Evolutionary conservation across 2,113 vertebrate genomes (phyloP), one percentile per base, ranked within the genome.

Genomic region (Tachuris rubrigastra): DNA sequence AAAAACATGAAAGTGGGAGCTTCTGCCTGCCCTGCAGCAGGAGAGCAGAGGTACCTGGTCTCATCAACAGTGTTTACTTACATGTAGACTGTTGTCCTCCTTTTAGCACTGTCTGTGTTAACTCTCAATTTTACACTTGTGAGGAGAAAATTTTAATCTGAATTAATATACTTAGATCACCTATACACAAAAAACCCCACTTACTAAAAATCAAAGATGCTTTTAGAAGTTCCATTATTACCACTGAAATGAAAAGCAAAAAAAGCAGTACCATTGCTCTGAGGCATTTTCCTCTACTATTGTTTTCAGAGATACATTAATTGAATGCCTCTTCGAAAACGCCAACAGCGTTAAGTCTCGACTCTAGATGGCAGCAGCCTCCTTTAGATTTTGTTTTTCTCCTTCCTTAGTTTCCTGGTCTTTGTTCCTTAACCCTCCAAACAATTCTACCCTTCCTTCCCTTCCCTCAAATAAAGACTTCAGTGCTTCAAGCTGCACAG

Each of bases 301-400:
- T 90, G 67, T 84, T 86, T 92, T 47, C 67, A 72, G 19, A 78
- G 5, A 53, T 1, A 42, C 13, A 24, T 55, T 72, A 84, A 71
- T 17, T 46, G 6, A 90, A 77, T 16, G 22, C 7, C 55, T 39
- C 11, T 47, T 49, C 30, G 33, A 55, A 74, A 73, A 65, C 2
- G 8, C 18, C 68, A 55, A 60, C 82, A 55, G 55, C 0, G 5
- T 42, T 25, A 69, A 31, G 24, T 78, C 92, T 79, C 0, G 44
- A 92, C 98, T 97, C 93, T 98, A 98, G 98, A 89, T 98, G 98
- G 98, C 98, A 97, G 96, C 96, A 98, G 66, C 42, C 71, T 74
- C 85, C 97, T 96, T 96, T 71, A 44, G 17, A 53, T 62, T 60
- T 82, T 20, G 47, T 49, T 22, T 77, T 89, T 42, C 56, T 60